Base-by-base conservation (phyloP, 2,888 invertebrate genomes). In the Acleris literana region DNA sequence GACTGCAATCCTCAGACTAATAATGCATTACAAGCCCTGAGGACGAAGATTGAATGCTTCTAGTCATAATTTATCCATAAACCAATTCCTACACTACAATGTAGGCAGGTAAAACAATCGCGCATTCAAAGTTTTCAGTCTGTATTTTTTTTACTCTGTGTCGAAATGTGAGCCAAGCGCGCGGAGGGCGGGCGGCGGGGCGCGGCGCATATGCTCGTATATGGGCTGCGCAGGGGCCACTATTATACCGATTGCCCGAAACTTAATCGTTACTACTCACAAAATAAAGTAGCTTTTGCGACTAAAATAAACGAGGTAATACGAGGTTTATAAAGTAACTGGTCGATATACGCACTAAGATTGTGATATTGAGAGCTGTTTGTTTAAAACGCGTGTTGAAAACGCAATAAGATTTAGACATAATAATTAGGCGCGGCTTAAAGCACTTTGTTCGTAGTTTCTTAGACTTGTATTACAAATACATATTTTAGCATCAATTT, bases 131-230 rank as follows among this genome's bases (percentile, higher is more conserved):
- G 29, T 48, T 29, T 17, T 43, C 22, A n/a, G 20, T 63, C 61
- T 58, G 13, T 16, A 17, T 18, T 33, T 16, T 11, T 33, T 29
- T 54, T 77, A 71, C n/a, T 87, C 86, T 85, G 71, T 85, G 82
- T 60, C 75, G 89, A 87, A 89, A 89, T 80, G 86, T 87, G 88
- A 88, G 88, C 88, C 88, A 86, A 83, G 79, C 77, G 69, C 72
- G 70, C 67, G 75, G 78, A 82, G 77, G 84, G 86, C 84, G 87
- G 81, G 81, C 79, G 81, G 83, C 72, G 64, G 53, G 73, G 69
- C 67, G 74, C 75, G 74, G 71, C 72, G 76, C 80, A 76, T 79
- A 59, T 59, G 60, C 79, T 85, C 87, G 81, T 87, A 88, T 83
- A 88, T 82, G 88, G 89, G 76, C 69, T 80, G 88, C 87, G 87